These are phyloP conservation scores for Ctenopoma kingsleyae DNA, from an alignment of 2,797 vertebrate species.

Conservation along the genomic window DNA sequence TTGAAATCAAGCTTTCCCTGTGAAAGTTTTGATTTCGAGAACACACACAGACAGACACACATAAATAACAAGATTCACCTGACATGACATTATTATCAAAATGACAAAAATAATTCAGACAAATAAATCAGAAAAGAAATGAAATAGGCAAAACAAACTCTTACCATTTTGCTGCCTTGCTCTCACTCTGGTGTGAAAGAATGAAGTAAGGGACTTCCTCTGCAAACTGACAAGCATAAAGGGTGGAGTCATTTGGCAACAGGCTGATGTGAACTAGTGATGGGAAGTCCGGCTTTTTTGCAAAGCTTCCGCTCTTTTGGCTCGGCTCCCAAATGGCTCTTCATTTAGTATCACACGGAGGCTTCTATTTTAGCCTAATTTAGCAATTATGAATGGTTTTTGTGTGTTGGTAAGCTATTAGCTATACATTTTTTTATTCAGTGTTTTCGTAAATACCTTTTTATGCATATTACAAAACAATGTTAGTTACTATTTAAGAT, in stretches of 20 bases:
- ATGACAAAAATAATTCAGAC: background rate
- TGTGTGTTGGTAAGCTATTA: too few relatives aligned
- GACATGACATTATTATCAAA: background rate
- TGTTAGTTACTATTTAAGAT: too few relatives aligned
- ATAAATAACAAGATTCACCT: background rate
- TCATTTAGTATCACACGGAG: too few relatives aligned
- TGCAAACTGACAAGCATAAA: rapidly evolving
- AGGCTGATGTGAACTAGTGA: too few relatives aligned
- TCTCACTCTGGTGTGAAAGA: rapidly evolving
- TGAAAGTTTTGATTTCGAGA: background rate
- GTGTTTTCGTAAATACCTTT: too few relatives aligned
- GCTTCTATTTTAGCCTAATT: too few relatives aligned
- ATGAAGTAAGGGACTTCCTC: background rate
- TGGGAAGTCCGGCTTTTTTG: too few relatives aligned
- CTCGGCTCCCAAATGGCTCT: too few relatives aligned
- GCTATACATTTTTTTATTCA: too few relatives aligned
- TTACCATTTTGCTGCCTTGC: conserved; percentile 16
- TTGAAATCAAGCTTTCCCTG: background rate
- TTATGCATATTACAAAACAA: too few relatives aligned
- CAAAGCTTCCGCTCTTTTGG: too few relatives aligned
- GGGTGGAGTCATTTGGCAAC: conserved; percentile 8
- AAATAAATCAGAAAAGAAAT: background rate
- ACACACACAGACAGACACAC: background rate
- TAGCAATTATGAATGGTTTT: too few relatives aligned
- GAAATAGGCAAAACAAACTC: background rate